Conservation (phyloP, 2,113 vertebrate species). For the Tychaedon coryphoeus region DNA sequence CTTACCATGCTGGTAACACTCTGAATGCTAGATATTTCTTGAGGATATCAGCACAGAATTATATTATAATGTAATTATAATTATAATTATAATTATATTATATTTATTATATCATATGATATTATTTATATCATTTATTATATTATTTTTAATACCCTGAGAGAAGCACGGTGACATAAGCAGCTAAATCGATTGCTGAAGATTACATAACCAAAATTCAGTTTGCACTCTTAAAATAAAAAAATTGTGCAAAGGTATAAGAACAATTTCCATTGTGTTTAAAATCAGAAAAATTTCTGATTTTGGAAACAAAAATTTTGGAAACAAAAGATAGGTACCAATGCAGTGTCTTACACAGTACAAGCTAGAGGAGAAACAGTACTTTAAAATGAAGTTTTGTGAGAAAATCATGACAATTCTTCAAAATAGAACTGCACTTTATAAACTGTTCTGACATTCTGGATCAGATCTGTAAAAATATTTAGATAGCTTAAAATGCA, state of each 20-base stretch:
- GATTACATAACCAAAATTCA: neutral
- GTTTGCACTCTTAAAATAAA: neutral
- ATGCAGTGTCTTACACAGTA: neutral
- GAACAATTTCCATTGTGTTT: neutral
- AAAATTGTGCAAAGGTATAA: neutral
- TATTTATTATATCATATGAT: too few species aligned
- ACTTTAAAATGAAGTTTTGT: neutral
- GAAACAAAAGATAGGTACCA: neutral
- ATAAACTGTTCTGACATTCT: neutral
- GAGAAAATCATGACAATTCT: neutral
- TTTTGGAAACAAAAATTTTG: too few species aligned
- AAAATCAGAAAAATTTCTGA: neutral
- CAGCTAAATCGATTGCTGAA: neutral
- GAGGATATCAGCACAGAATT: neutral
- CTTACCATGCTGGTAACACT: constrained; percentile 11
- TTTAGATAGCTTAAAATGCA: neutral
- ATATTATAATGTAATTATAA: too few species aligned
- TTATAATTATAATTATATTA: too few species aligned
- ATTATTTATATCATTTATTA: too few species aligned
- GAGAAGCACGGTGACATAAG: neutral
- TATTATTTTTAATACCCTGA: neutral
- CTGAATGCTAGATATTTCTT: neutral
- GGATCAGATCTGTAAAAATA: neutral
- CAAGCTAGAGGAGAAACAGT: neutral
- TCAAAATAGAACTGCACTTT: neutral